Percentiles rank a stretch among this genome's conserved stretches.
Conservation (phyloP, 2,888 invertebrate genomes). For the Campoplex nolae region DNA sequence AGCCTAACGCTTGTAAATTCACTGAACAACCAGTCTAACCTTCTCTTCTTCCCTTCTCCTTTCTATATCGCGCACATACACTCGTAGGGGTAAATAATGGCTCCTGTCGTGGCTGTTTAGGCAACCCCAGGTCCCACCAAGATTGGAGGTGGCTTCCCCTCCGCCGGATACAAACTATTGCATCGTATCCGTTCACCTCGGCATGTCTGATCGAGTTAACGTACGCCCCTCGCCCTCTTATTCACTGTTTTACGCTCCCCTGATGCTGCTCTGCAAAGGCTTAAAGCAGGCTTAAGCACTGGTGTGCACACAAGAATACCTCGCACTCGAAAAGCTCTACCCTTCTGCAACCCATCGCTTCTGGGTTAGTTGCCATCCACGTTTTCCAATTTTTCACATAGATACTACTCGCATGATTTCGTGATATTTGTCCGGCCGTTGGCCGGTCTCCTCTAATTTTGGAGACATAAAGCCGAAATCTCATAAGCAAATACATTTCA, state of each 20-base stretch:
- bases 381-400: neutral
- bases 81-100: conserved; percentile 77
- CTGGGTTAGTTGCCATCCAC: conserved; percentile 17
- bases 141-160: conserved; percentile 81
- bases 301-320: conserved; percentile 37
- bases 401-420: neutral
- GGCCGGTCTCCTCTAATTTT: neutral
- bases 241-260: conserved; percentile 59
- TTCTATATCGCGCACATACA: conserved; percentile 20
- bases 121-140: conserved; percentile 75
- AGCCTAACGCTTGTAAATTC: conserved; percentile 34
- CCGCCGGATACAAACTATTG: conserved; percentile 79
- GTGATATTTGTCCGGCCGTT: neutral
- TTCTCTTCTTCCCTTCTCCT: conserved; percentile 23
- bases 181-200: conserved; percentile 78
- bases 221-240: conserved; percentile 67
- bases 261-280: conserved; percentile 54
- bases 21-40: conserved; percentile 9
- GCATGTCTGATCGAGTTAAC: conserved; percentile 81
- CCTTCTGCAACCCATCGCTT: conserved; percentile 41
- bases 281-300: conserved; percentile 53
- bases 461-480: neutral
- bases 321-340: conserved; percentile 39
- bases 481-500: neutral
- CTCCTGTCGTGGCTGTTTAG: conserved; percentile 80